Percentiles rank a stretch among this genome's conserved stretches.
Conservation (phyloP, 1,140 invertebrate genomes). For the Danaus plexippus region DNA sequence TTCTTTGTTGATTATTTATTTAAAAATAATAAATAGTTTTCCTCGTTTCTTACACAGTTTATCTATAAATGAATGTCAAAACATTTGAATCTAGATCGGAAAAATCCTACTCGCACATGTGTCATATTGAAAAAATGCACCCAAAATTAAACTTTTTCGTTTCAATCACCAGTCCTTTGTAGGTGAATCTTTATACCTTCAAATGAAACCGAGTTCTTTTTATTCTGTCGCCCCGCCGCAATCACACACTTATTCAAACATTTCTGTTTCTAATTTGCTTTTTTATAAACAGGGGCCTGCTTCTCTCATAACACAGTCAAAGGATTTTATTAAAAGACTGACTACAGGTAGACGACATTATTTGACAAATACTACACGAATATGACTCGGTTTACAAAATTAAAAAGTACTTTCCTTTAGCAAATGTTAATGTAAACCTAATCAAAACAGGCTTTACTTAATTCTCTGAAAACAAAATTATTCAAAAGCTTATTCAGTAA, state of each 20-base stretch:
- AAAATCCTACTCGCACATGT: too few relatives aligned
- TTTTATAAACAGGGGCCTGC: slow-evolving; percentile 40
- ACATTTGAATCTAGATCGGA: too few relatives aligned
- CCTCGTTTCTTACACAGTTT: too few relatives aligned
- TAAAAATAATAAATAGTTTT: too few relatives aligned
- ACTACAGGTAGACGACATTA: slow-evolving; percentile 13
- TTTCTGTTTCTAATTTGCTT: slow-evolving; percentile 36
- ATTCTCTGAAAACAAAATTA: too few relatives aligned
- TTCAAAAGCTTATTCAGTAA: too few relatives aligned
- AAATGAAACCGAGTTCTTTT: slow-evolving; percentile 32
- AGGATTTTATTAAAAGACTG: slow-evolving; percentile 30
- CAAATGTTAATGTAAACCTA: neutral
- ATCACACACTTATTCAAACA: slow-evolving; percentile 65
- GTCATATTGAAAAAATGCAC: too few relatives aligned
- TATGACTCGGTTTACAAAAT: too few relatives aligned
- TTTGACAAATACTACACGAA: too few relatives aligned
- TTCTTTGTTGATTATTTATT: too few relatives aligned
- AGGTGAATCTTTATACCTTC: slow-evolving; percentile 16
- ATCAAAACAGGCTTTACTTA: neutral
- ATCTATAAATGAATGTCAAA: too few relatives aligned
- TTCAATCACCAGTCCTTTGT: slow-evolving; percentile 21
- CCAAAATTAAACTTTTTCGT: slow-evolving; percentile 15
- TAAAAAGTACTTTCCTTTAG: too few relatives aligned
- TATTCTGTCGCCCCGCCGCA: slow-evolving; percentile 33
- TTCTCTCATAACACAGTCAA: slow-evolving; percentile 37